Percentiles rank a stretch among this genome's conserved stretches.
Conservation (phyloP, 1,140 invertebrate genomes). For the Drosophila prosaltans region DNA sequence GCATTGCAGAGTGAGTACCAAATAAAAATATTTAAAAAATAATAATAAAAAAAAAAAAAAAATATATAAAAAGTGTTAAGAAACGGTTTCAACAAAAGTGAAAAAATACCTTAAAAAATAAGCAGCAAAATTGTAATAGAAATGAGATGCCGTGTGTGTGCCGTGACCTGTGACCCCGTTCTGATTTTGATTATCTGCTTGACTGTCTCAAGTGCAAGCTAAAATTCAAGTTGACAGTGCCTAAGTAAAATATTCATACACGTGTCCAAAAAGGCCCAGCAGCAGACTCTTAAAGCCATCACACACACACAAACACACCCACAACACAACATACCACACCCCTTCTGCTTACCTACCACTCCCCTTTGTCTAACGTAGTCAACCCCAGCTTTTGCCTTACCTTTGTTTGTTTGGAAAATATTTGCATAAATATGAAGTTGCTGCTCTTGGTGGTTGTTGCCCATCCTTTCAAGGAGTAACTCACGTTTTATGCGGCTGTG, state of each 20-base stretch:
- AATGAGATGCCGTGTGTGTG: constrained; percentile 1
- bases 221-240: constrained; percentile 24
- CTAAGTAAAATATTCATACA: constrained; percentile 59
- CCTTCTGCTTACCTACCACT: background rate
- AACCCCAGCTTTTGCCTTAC: constrained; percentile 16
- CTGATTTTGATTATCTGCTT: constrained; percentile 27
- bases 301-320: background rate
- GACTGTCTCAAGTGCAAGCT: constrained; percentile 18
- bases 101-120: background rate
- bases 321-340: constrained; percentile 31
- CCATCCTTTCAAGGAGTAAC: constrained; percentile 36
- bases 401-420: constrained; percentile 57
- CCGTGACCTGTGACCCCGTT: constrained; percentile 43
- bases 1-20: constrained; percentile 96
- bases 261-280: constrained; percentile 31
- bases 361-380: background rate
- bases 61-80: background rate
- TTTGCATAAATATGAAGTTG: constrained; percentile 69
- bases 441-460: constrained; percentile 29
- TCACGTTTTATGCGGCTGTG: constrained; percentile 7
- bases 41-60: background rate
- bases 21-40: background rate
- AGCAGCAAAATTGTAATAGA: too few species aligned
- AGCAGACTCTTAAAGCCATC: constrained; percentile 20
- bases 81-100: background rate